Evolutionary conservation across 2,888 invertebrate genomes (phyloP).

Genomic region (Drosophila leonis): DNA sequence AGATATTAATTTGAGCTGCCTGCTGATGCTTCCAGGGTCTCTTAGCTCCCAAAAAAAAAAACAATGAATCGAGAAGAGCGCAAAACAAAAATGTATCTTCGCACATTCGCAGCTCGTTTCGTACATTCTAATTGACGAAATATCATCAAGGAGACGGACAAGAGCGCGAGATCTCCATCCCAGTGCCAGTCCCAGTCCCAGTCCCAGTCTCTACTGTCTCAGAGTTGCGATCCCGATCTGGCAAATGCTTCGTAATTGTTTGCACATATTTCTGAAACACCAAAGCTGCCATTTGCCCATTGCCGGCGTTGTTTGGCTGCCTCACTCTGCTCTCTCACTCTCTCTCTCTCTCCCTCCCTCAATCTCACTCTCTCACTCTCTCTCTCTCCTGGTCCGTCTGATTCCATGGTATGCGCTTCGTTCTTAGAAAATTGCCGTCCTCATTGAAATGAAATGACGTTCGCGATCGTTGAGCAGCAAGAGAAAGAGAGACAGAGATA

Average conservation of each 20-base stretch:
- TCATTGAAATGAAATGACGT: conserved; percentile 77
- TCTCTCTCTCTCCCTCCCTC: neutral
- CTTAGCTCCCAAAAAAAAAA: conserved; percentile 56
- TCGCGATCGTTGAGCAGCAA: conserved; percentile 47
- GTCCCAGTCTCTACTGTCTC: conserved; percentile 8
- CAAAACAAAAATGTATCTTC: conserved; percentile 67
- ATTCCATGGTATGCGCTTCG: conserved; percentile 74
- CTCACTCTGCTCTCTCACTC: neutral
- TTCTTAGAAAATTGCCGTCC: conserved; percentile 80
- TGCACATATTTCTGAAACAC: conserved; percentile 80
- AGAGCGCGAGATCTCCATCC: conserved; percentile 30
- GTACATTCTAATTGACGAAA: conserved; percentile 78
- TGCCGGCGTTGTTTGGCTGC: conserved; percentile 44
- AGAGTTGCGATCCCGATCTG: conserved; percentile 30
- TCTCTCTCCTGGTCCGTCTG: conserved; percentile 39
- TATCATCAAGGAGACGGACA: conserved; percentile 63
- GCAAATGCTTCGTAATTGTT: conserved; percentile 70
- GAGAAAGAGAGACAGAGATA: neutral
- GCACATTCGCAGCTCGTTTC: conserved; percentile 78
- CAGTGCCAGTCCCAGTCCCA: neutral
- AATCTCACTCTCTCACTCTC: neutral
- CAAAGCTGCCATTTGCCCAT: conserved; percentile 66
- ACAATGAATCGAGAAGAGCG: neutral
- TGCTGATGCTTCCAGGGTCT: conserved; percentile 66
- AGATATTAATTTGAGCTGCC: conserved; percentile 80